Evolutionary conservation across 2,888 invertebrate species (phyloP).

Genomic region (Pasiphila rectangulata): DNA sequence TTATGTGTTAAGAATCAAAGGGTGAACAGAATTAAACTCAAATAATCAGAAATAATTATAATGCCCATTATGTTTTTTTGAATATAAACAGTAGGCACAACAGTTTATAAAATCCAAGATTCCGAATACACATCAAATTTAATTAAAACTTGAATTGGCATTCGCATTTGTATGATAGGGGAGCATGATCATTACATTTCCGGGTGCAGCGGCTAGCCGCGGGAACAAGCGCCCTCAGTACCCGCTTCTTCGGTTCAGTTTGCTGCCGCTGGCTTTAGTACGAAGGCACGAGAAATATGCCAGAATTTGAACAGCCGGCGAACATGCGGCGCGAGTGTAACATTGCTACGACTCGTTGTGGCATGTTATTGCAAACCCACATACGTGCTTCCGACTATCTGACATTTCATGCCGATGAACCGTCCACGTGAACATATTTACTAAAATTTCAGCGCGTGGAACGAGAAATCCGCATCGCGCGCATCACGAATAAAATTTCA

Average conservation of each 20-base stretch:
- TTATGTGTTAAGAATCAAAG: constrained; percentile 42
- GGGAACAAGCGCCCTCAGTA: constrained; percentile 45
- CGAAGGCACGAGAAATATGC: constrained; percentile 70
- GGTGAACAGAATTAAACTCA: constrained; percentile 22
- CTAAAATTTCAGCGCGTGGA: constrained; percentile 52
- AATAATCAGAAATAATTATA: constrained; percentile 6
- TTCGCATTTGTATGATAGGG: constrained; percentile 33
- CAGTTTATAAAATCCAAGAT: neutral
- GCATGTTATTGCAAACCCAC: constrained; percentile 80
- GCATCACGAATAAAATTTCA: constrained; percentile 38
- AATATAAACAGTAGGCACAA: neutral
- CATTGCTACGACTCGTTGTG: constrained; percentile 76
- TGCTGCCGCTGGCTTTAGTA: constrained; percentile 41
- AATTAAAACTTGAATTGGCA: constrained; percentile 45
- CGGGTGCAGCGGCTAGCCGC: constrained; percentile 30
- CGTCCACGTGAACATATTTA: constrained; percentile 64
- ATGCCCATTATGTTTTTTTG: neutral
- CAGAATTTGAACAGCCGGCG: constrained; percentile 71
- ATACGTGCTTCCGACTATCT: constrained; percentile 74
- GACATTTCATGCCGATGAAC: constrained; percentile 79
- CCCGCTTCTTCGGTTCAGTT: constrained; percentile 48
- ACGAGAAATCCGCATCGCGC: constrained; percentile 46
- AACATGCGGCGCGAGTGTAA: constrained; percentile 69
- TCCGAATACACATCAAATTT: constrained; percentile 27
- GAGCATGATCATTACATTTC: constrained; percentile 51